Conservation (phyloP, 2,888 invertebrate genomes). For the Drosophila glabriapex region DNA sequence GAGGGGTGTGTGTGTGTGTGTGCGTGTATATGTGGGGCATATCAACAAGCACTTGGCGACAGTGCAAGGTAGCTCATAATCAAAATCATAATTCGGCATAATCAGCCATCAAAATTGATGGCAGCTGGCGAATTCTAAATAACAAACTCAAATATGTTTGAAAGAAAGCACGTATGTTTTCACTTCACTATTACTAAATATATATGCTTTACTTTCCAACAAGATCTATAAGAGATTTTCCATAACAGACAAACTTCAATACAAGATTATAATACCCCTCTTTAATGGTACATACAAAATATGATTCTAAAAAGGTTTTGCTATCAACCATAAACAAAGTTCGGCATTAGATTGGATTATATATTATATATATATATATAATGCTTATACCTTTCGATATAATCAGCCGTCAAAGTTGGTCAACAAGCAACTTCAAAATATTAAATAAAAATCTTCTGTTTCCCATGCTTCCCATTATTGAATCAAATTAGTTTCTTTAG, state of each 20-base stretch:
- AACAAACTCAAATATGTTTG: neutral
- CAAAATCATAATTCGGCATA: neutral
- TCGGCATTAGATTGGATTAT: slow-evolving; percentile 13
- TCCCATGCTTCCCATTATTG: neutral
- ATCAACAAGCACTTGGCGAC: slow-evolving; percentile 32
- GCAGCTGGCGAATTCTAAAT: neutral
- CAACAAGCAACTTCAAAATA: neutral
- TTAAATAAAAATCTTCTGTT: neutral
- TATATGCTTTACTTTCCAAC: no score
- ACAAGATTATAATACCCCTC: neutral
- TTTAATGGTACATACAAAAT: neutral
- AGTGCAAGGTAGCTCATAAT: slow-evolving; percentile 16
- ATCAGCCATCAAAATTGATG: neutral
- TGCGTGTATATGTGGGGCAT: neutral
- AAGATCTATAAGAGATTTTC: no score
- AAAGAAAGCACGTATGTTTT: neutral
- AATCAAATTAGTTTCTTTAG: neutral
- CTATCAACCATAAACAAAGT: slow-evolving; percentile 19
- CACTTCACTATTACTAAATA: neutral
- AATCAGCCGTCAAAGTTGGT: neutral
- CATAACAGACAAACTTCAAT: neutral
- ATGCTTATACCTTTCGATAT: neutral
- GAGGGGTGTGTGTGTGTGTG: neutral
- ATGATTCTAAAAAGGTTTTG: neutral
- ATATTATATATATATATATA: slow-evolving; percentile 18